Evolutionary conservation across 2,888 invertebrate species (phyloP).

Genomic region (Dicyrtomina minuta): DNA sequence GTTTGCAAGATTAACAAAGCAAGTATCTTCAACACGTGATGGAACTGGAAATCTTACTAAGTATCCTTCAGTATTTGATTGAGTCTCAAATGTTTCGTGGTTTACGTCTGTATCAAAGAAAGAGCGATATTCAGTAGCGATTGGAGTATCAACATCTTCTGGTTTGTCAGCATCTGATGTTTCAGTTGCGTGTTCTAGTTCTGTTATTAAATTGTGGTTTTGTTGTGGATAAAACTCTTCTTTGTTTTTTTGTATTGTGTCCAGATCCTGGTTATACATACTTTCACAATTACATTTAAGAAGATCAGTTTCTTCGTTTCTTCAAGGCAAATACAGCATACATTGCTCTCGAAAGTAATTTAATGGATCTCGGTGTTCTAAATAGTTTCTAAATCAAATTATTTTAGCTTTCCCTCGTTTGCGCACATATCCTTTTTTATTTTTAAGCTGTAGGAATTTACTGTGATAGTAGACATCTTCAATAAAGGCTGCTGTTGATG

Average conservation of each 20-base stretch:
- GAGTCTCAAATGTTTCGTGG: neutral
- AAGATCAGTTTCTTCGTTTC: slow-evolving; percentile 49
- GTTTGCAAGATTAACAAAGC: slow-evolving; percentile 9
- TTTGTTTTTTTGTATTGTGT: slow-evolving; percentile 19
- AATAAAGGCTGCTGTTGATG: too few relatives aligned
- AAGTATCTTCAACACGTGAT: neutral
- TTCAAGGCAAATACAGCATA: slow-evolving; percentile 54
- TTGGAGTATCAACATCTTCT: neutral
- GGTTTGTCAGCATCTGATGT: neutral
- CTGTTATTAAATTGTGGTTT: too few relatives aligned
- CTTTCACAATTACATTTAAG: slow-evolving; percentile 15
- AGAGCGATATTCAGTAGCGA: neutral
- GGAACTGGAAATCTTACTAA: neutral
- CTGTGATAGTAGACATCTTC: too few relatives aligned
- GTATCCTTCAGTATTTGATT: too few relatives aligned
- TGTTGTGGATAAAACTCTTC: neutral
- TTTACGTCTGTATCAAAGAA: neutral
- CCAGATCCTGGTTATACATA: slow-evolving; percentile 1
- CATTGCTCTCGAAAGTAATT: slow-evolving; percentile 53
- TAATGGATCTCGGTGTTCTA: slow-evolving; percentile 42
- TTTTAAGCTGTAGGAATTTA: too few relatives aligned
- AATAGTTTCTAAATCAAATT: slow-evolving; percentile 41
- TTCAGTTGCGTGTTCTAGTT: neutral
- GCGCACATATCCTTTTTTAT: slow-evolving; percentile 20
- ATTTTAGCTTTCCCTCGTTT: slow-evolving; percentile 27